Percentiles rank a stretch among this genome's conserved stretches.
These are phyloP conservation scores for Rhopilema esculentum DNA, from an alignment of 30 jellyfish, hydroid and myxozoan species.

Conservation along the genomic window DNA sequence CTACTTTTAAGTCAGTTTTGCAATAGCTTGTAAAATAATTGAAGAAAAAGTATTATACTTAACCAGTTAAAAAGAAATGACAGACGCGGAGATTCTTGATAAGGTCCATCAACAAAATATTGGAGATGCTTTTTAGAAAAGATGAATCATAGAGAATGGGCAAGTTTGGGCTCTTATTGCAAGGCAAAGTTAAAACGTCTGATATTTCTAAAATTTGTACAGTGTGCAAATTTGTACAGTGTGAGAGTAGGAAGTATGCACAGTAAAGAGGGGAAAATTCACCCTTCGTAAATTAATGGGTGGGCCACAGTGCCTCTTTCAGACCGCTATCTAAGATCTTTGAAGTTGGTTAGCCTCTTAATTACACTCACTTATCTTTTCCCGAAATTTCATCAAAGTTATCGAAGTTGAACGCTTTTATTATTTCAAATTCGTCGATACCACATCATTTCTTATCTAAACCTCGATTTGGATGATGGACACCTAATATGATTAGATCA, in stretches of 20 bases:
- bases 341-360: background rate
- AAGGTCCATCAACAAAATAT: too few relatives aligned
- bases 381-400: background rate
- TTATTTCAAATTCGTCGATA: background rate
- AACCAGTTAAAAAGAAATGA: too few relatives aligned
- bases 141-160: too few relatives aligned
- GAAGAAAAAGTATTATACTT: too few relatives aligned
- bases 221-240: too few relatives aligned
- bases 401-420: background rate
- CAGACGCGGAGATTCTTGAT: too few relatives aligned
- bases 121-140: too few relatives aligned
- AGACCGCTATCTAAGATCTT: background rate
- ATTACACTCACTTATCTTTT: background rate
- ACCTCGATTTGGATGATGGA: background rate
- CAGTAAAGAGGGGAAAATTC: background rate
- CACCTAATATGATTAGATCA: background rate
- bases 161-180: too few relatives aligned
- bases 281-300: background rate
- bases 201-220: too few relatives aligned
- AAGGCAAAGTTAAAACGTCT: too few relatives aligned
- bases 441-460: background rate
- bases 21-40: too few relatives aligned
- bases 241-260: background rate
- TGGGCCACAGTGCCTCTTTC: background rate
- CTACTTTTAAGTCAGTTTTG: too few relatives aligned